Percentiles rank a stretch among this genome's conserved stretches.
Conservation (phyloP, 2,888 invertebrate species). For the Hypena proboscidalis region DNA sequence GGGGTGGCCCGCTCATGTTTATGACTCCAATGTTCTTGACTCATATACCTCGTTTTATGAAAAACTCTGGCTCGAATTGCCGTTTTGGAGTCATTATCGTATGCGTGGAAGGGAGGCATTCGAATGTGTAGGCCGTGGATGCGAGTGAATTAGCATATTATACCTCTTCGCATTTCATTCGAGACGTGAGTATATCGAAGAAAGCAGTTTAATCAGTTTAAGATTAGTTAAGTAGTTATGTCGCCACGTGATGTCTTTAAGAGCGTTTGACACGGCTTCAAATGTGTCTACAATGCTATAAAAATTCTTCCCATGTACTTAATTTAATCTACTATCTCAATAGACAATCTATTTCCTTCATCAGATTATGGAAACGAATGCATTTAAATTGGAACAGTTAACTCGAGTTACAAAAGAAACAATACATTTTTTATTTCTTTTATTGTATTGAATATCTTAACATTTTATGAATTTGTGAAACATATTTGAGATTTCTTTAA, state of each 20-base stretch:
- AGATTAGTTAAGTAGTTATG: constrained; percentile 46
- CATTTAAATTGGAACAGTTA: constrained; percentile 43
- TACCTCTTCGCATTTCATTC: constrained; percentile 44
- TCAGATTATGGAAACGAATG: constrained; percentile 38
- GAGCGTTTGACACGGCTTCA: constrained; percentile 39
- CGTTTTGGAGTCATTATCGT: constrained; percentile 74
- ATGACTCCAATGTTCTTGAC: constrained; percentile 80
- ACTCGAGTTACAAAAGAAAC: constrained; percentile 18
- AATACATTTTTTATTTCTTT: constrained; percentile 14
- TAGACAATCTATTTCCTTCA: constrained; percentile 29
- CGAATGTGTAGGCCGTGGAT: constrained; percentile 47
- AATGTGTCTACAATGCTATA: constrained; percentile 39
- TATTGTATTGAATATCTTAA: constrained; percentile 3
- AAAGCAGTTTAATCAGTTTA: constrained; percentile 45
- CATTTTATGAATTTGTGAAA: constrained; percentile 1
- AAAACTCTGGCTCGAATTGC: constrained; percentile 73
- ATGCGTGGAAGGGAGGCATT: constrained; percentile 53
- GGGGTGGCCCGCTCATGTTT: constrained; percentile 76
- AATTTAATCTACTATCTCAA: constrained; percentile 45
- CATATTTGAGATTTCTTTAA: too few relatives aligned
- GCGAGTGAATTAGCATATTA: constrained; percentile 58
- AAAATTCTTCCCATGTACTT: constrained; percentile 39
- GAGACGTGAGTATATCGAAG: constrained; percentile 35
- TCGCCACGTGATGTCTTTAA: constrained; percentile 42
- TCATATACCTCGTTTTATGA: constrained; percentile 81